Percentiles rank a stretch among this genome's conserved stretches.
Evolutionary conservation across 2,888 invertebrate genomes (phyloP).

Genomic region (Buathra laborator): DNA sequence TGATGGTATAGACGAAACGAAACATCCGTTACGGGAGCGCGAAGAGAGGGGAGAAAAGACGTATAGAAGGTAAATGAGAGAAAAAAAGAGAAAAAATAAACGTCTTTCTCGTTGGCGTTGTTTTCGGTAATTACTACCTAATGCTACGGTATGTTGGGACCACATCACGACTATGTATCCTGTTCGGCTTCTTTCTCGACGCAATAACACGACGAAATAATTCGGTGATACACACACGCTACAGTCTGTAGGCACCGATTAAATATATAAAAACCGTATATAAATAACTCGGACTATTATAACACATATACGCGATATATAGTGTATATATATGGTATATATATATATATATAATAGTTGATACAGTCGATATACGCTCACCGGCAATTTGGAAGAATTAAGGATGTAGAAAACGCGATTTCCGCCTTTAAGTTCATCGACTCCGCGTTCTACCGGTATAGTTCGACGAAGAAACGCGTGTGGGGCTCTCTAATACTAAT

Average conservation of each 20-base stretch:
- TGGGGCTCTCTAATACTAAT: neutral
- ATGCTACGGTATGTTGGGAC: constrained; percentile 62
- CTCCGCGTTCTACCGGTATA: neutral
- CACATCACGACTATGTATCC: constrained; percentile 64
- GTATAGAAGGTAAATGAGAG: constrained; percentile 1
- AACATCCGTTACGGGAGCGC: constrained; percentile 76
- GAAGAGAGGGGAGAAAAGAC: constrained; percentile 10
- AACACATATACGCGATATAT: constrained; percentile 17
- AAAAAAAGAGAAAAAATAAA: constrained; percentile 33
- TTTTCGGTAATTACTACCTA: constrained; percentile 80
- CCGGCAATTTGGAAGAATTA: constrained; percentile 34
- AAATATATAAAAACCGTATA: constrained; percentile 46
- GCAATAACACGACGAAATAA: constrained; percentile 45
- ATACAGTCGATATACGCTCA: neutral
- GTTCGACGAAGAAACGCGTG: neutral
- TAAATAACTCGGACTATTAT: constrained; percentile 18
- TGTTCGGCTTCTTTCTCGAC: constrained; percentile 41
- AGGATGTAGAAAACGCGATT: constrained; percentile 38
- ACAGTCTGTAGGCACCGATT: constrained; percentile 4
- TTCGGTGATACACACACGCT: constrained; percentile 34
- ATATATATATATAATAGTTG: neutral
- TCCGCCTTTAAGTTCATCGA: constrained; percentile 2
- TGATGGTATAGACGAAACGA: constrained; percentile 77
- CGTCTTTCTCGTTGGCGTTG: constrained; percentile 73
- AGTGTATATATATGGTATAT: neutral